Percentiles rank a stretch among this genome's conserved stretches.
Evolutionary conservation across 2,797 vertebrate genomes (phyloP).

Genomic region (Sebastes nivosus): DNA sequence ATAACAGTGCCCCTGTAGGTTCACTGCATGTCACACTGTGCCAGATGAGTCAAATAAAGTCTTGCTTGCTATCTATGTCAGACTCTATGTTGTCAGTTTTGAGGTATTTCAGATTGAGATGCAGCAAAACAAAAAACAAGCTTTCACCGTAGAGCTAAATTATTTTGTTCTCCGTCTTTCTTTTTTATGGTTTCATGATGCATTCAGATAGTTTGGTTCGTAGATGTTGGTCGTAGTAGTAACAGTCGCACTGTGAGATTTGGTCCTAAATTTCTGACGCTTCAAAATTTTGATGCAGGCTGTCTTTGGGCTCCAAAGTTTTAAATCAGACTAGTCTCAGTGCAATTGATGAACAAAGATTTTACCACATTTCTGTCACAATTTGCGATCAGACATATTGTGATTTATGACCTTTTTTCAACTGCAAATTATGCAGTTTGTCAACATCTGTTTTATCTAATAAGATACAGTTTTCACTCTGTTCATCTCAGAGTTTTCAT

Average conservation of each 20-base stretch:
- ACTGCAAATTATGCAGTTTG: too few species aligned
- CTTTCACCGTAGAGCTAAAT: not conserved
- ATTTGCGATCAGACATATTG: too few species aligned
- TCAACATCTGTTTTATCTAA: too few species aligned
- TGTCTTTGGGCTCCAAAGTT: not conserved
- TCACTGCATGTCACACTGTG: not conserved
- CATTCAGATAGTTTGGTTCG: not conserved
- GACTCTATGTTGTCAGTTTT: not conserved
- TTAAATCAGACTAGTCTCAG: accelerated
- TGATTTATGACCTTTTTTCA: too few species aligned
- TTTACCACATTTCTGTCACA: not conserved
- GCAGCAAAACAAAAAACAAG: not conserved
- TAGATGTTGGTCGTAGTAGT: not conserved
- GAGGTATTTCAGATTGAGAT: not conserved
- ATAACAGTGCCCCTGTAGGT: not conserved
- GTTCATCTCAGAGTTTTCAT: too few species aligned
- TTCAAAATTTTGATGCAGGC: not conserved
- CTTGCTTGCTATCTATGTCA: not conserved
- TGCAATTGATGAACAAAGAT: not conserved
- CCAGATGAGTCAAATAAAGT: not conserved
- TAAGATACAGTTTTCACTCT: too few species aligned
- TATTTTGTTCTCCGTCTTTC: too few species aligned
- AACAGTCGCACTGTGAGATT: not conserved
- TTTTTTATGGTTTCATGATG: not conserved
- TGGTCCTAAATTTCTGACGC: not conserved